Base-by-base conservation (phyloP, 2,797 vertebrate species). In the Melanotaenia pygmaea region DNA sequence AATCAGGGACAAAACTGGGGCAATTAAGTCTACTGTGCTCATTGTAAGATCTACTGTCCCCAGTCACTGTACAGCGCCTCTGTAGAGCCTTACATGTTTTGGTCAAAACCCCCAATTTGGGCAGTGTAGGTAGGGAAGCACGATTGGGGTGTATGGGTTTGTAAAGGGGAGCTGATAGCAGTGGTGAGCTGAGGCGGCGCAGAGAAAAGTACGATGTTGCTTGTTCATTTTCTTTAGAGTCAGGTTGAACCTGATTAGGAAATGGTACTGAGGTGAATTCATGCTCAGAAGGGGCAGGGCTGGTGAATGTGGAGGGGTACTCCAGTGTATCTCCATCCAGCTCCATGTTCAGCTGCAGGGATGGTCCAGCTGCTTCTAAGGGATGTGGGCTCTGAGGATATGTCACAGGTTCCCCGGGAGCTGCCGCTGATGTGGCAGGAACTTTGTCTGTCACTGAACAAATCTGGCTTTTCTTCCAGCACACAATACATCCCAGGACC, bases 401-500 rank as follows among this genome's bases (percentile, higher is more conserved):
- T 13, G 70, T 72, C 54, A 82, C 47, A 3, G 78, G 71, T n/a
- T 89, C 89, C 18, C 64, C 13, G 0, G 70, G 64, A 59, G 61
- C 28, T 6, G 72, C 50, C 2, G 67, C 16, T 22, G 85, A 61
- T 0, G 77, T 69, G 47, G 22, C 64, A 0, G 77, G 56, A 34
- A 85, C 86, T 74, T 93, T 92, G 74, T 85, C 67, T 22, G 70
- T 72, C 0, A 26, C 34, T 32, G 59, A 50, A 54, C 67, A 84
- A 30, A 74, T 77, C 9, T 82, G 82, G 40, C 82, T 91, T 30
- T 68, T 87, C 64, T 77, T 88, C 86, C 93, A 95, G 77, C 95
- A 95, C 28, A 96, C 60, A 18, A 94, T 24, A 43, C 95, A 96
- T 60, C 95, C 93, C 70, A 96, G 83, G 22, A 95, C 64, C 75